Evolutionary conservation across 2,888 invertebrate genomes (phyloP).

Genomic region (Melinaea menophilus): DNA sequence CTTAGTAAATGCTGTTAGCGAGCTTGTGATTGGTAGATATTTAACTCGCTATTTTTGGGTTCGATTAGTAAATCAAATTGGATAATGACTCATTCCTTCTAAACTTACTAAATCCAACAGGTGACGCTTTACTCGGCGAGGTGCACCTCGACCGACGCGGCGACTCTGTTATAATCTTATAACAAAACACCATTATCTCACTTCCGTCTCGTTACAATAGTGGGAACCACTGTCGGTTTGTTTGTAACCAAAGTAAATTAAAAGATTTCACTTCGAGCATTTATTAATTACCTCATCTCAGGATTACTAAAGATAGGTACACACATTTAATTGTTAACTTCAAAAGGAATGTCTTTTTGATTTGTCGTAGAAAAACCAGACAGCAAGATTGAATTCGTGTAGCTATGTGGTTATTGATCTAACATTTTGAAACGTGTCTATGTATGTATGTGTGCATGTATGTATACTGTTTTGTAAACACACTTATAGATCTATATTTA

Average conservation of each 20-base stretch:
- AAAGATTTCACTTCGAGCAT: conserved; percentile 21
- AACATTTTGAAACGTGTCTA: conserved; percentile 13
- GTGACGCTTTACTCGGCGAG: conserved; percentile 53
- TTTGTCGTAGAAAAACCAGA: background rate
- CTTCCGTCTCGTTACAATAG: conserved; percentile 38
- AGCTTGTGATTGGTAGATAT: no score
- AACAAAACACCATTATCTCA: conserved; percentile 69
- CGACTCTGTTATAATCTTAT: conserved; percentile 67
- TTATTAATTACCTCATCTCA: background rate
- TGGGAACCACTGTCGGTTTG: conserved; percentile 34
- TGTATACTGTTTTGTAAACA: no score
- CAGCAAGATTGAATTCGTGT: conserved; percentile 15
- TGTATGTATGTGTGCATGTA: no score
- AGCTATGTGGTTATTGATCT: conserved; percentile 31
- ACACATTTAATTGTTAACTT: no score
- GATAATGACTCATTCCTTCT: background rate
- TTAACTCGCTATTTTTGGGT: no score
- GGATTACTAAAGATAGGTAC: no score
- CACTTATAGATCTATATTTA: no score
- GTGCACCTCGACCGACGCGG: conserved; percentile 47
- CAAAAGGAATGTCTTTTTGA: background rate
- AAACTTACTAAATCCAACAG: conserved; percentile 21
- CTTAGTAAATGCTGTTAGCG: no score
- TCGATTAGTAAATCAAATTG: no score
- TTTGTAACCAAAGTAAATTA: conserved; percentile 10